Conservation (phyloP, 2,888 invertebrate genomes). For the Cheilosia vernalis region DNA sequence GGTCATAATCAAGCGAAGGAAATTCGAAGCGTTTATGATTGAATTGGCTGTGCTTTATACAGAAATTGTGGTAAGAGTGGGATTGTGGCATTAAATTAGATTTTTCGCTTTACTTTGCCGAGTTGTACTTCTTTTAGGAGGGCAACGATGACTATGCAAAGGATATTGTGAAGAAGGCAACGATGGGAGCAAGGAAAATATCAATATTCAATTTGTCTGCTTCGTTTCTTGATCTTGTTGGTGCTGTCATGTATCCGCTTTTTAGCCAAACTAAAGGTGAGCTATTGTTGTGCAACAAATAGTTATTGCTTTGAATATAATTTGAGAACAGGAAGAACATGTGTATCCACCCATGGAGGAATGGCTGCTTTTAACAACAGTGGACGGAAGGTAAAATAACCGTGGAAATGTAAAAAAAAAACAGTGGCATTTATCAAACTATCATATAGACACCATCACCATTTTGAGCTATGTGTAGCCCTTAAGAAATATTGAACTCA, state of each 20-base stretch:
- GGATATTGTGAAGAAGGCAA: slow-evolving; percentile 75
- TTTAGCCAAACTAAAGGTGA: slow-evolving; percentile 74
- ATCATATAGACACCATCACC: no score
- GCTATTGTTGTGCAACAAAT: background rate
- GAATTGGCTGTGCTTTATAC: slow-evolving; percentile 77
- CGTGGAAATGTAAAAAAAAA: no score
- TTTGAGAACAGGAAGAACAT: no score
- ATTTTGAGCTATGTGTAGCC: no score
- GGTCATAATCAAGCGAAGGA: slow-evolving; percentile 77
- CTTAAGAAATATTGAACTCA: no score
- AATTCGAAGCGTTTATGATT: slow-evolving; percentile 79
- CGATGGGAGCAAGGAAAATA: slow-evolving; percentile 77
- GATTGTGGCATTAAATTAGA: slow-evolving; percentile 2
- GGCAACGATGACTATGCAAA: slow-evolving; percentile 74
- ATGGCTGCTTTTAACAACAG: no score
- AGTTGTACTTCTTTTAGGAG: slow-evolving; percentile 52
- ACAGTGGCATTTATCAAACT: no score
- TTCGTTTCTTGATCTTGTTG: slow-evolving; percentile 77
- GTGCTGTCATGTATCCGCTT: slow-evolving; percentile 78
- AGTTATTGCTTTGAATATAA: no score
- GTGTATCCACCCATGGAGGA: no score
- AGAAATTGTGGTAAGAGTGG: slow-evolving; percentile 77
- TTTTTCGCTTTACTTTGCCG: background rate
- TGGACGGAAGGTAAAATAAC: no score
- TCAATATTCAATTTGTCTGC: slow-evolving; percentile 79